Conservation (phyloP, 2,113 vertebrate genomes). For the Brachypodius melanocephalos region DNA sequence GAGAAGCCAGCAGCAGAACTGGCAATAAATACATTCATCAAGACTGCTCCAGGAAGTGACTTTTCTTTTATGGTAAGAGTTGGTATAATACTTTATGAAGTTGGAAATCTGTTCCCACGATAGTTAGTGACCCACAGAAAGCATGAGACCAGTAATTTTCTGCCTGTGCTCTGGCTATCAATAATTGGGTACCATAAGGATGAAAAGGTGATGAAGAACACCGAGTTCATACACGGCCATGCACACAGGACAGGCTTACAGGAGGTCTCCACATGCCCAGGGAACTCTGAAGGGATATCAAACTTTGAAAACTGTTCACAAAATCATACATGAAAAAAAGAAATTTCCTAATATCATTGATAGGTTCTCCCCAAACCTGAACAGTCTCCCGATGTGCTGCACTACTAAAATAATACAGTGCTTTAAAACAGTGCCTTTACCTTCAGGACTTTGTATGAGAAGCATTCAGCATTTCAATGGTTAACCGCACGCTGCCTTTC, state of each 20-base stretch:
- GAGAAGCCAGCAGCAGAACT: not conserved
- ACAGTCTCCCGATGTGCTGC: not conserved
- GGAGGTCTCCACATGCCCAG: not conserved
- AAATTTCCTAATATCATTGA: not conserved
- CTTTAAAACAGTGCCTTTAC: not conserved
- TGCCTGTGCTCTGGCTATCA: not conserved
- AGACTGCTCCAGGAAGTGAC: not conserved
- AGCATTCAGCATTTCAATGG: not conserved
- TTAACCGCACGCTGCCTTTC: constrained; percentile 42
- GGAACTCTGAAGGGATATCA: not conserved
- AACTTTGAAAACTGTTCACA: not conserved
- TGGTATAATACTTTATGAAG: not conserved
- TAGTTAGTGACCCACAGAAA: not conserved
- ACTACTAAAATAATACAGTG: not conserved
- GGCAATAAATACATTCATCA: not conserved
- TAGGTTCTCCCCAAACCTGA: not conserved
- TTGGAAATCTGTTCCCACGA: not conserved
- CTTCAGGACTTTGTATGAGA: not conserved
- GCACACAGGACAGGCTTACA: not conserved
- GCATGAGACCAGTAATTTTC: not conserved
- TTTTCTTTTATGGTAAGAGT: not conserved
- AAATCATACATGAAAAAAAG: not conserved
- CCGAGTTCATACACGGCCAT: not conserved
- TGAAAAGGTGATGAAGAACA: not conserved
- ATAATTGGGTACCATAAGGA: not conserved